Evolutionary conservation across 2,113 vertebrate species (phyloP).

Genomic region (Lepus americanus): DNA sequence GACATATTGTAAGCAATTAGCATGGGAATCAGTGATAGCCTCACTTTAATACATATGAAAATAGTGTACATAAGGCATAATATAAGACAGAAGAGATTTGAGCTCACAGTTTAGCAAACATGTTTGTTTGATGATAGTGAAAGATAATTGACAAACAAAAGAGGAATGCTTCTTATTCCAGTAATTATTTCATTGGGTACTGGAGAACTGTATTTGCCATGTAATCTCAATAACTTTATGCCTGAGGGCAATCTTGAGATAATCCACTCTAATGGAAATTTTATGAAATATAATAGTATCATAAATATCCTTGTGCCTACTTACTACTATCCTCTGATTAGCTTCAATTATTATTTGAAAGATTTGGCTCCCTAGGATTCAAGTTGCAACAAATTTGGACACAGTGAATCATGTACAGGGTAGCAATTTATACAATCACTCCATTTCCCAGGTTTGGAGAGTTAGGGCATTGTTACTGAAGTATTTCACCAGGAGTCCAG

Average conservation of each 20-base stretch:
- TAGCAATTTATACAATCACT: conserved; percentile 15
- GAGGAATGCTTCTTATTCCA: not conserved
- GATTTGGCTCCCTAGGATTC: not conserved
- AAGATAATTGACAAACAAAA: not conserved
- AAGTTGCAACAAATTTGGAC: conserved; percentile 24
- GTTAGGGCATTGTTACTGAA: not conserved
- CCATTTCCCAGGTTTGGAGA: not conserved
- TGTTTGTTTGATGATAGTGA: not conserved
- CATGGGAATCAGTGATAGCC: not conserved
- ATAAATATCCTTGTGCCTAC: not conserved
- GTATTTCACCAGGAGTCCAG: conserved; percentile 41
- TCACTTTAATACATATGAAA: not conserved
- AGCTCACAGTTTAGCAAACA: not conserved
- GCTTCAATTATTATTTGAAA: conserved; percentile 61
- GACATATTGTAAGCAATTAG: not conserved
- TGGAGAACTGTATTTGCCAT: conserved; percentile 54
- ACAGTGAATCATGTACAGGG: not conserved
- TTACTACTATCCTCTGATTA: conserved; percentile 45
- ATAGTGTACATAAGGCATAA: not conserved
- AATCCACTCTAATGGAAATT: conserved; percentile 51
- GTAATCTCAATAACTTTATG: conserved; percentile 65
- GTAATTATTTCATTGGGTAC: conserved; percentile 38
- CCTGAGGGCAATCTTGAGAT: conserved; percentile 43
- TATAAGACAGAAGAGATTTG: conserved; percentile 4
- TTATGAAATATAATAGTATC: conserved; percentile 15